Percentiles rank a stretch among this genome's conserved stretches.
phyloP scores from a whole-genome alignment of 2,797 vertebrate species.

The Bradypus variegatus region DNA sequence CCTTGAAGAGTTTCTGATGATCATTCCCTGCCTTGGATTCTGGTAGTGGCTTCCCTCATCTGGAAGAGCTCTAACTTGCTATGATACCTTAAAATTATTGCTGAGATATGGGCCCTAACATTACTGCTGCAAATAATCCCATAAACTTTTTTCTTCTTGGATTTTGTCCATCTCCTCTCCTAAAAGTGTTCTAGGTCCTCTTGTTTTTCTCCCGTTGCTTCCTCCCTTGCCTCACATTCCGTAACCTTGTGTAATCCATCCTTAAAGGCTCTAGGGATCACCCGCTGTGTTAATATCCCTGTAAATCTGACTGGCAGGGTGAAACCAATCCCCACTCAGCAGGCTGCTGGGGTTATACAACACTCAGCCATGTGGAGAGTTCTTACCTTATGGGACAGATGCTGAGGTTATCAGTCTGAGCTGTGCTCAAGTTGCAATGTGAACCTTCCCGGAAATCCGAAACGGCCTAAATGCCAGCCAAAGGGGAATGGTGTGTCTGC shows the following conservation, averaged over 20 bases:
- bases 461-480: background rate
- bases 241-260: constrained; percentile 5
- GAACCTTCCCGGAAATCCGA: constrained; percentile 35
- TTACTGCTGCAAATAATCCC: background rate
- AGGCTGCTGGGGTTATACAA: background rate
- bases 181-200: background rate
- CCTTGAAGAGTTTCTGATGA: background rate
- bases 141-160: background rate
- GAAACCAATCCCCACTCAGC: background rate
- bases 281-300: background rate
- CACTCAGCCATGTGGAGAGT: background rate
- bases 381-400: background rate
- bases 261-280: background rate
- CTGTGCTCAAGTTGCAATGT: background rate
- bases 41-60: background rate
- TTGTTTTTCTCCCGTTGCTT: background rate
- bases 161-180: background rate
- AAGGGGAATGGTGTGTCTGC: background rate
- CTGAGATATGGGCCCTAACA: background rate
- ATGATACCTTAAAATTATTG: background rate
- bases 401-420: background rate
- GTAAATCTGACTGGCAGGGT: background rate
- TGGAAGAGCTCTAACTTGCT: background rate
- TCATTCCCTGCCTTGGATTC: background rate
- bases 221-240: background rate